Conservation (phyloP, 1,140 invertebrate species). For the Cardiocondyla obscurior region DNA sequence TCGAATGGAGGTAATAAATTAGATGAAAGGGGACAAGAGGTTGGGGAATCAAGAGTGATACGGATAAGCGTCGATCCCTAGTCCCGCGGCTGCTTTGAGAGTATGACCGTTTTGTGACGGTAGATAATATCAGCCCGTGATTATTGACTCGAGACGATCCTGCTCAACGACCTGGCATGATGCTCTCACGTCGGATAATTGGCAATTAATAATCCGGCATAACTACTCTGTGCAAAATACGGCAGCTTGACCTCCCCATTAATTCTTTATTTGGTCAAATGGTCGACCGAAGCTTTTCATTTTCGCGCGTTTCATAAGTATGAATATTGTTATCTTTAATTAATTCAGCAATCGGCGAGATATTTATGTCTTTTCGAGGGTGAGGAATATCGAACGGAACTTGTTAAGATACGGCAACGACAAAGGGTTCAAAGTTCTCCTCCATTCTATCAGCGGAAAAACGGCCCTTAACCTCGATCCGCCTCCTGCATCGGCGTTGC, state of each 20-base stretch:
- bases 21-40: background rate
- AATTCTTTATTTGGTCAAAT: constrained; percentile 3
- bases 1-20: constrained; percentile 30
- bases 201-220: constrained; percentile 30
- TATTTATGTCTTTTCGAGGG: background rate
- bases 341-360: background rate
- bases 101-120: constrained; percentile 31
- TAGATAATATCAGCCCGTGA: constrained; percentile 43
- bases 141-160: constrained; percentile 44
- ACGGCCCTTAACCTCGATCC: constrained; percentile 44
- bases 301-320: background rate
- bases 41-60: constrained; percentile 15
- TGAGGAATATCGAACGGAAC: background rate
- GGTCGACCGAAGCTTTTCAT: background rate
- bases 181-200: constrained; percentile 30
- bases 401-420: background rate
- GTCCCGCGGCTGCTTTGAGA: constrained; percentile 13
- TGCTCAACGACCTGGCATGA: constrained; percentile 21
- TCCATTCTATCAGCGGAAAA: constrained; percentile 3
- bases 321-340: background rate
- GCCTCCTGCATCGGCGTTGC: background rate
- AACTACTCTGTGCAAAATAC: background rate
- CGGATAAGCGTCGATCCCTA: constrained; percentile 1
- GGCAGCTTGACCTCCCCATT: background rate
- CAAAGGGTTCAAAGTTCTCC: constrained; percentile 24